Base-by-base conservation (phyloP, 2,797 vertebrate species). In the Gobio occitaniae region DNA sequence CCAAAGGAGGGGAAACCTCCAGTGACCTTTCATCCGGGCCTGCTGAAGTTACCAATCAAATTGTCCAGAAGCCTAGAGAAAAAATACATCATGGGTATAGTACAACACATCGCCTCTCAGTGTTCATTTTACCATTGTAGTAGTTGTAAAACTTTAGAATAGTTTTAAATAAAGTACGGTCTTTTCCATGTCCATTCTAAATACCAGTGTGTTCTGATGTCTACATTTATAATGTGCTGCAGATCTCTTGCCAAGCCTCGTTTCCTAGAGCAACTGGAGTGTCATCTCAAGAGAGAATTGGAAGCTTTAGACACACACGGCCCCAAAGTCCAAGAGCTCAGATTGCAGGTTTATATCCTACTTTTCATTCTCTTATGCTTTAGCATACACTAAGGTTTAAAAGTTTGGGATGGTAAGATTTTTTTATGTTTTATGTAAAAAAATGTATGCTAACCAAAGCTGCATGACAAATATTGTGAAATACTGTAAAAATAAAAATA, bases 331-430 rank as follows among this genome's bases (percentile, higher is more conserved):
- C 95, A 95, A 86, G 95, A 97, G 78, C 86, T 94, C 61, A 96
- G 91, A 87, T 93, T 97, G 9, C 96, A 97, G 95, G 96, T 97
- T 88, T 65, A 52, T 66, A 38, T n/a, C 61, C 59, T 29, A 66
- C 38, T 29, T 52, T 83, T 1, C 19, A 16, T 52, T 65, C n/a
- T 25, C 17, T 48, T 21, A 41, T 85, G n/a, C 11, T 38, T 25
- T 12, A 74, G 19, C 6, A 41, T 4, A 44, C 5, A 25, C 3
- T 15, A 59, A 1, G 8, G 3, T 38, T 76, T 12, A 15, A 8
- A 38, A 2, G 17, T 77, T 59, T 76, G 32, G 52, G 36, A 32
- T 6, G 17, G 47, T 17, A 52, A 11, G 25, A 52, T 50, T 17
- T 69, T 44, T 29, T 32, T 2, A 71, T 25, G 21, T n/a, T n/a